Conservation (phyloP, 92 coral and sea anemone species). For the Epizoanthus stellaris region DNA sequence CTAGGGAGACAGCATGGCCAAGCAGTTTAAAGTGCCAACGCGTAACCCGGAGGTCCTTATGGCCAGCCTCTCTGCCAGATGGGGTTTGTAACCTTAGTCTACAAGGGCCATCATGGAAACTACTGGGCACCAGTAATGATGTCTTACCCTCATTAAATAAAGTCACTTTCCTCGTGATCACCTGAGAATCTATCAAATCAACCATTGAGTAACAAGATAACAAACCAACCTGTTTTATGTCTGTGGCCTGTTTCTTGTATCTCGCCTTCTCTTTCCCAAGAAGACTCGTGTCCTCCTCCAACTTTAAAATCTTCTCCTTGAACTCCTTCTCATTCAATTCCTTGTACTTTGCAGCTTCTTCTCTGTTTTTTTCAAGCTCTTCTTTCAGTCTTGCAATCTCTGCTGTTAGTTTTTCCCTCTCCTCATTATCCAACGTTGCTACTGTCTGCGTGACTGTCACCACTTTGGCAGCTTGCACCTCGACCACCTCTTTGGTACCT, state of each 20-base stretch:
- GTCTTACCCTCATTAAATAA: too few relatives aligned
- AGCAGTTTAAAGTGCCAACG: too few relatives aligned
- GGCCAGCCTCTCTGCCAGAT: too few relatives aligned
- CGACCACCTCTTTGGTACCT: conserved; percentile 30
- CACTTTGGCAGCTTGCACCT: background rate
- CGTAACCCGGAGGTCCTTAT: too few relatives aligned
- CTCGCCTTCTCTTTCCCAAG: conserved; percentile 83
- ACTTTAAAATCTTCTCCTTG: conserved; percentile 58
- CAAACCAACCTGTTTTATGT: conserved; percentile 79
- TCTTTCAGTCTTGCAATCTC: conserved; percentile 62
- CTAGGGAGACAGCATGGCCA: too few relatives aligned
- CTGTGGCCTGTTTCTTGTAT: conserved; percentile 88
- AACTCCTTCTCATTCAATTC: conserved; percentile 67
- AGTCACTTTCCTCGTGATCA: too few relatives aligned
- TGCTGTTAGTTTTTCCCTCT: conserved; percentile 60
- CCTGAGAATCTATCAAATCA: background rate
- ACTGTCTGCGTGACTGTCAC: conserved; percentile 49
- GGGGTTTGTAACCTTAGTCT: too few relatives aligned
- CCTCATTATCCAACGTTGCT: conserved; percentile 71
- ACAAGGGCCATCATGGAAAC: too few relatives aligned
- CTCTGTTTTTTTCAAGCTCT: conserved; percentile 67
- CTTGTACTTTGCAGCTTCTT: conserved; percentile 64
- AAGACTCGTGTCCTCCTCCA: conserved; percentile 76
- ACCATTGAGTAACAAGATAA: background rate
- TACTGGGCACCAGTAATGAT: too few relatives aligned